phyloP scores from a whole-genome alignment of 2,113 vertebrate genomes.

The Corythornis cristatus region DNA sequence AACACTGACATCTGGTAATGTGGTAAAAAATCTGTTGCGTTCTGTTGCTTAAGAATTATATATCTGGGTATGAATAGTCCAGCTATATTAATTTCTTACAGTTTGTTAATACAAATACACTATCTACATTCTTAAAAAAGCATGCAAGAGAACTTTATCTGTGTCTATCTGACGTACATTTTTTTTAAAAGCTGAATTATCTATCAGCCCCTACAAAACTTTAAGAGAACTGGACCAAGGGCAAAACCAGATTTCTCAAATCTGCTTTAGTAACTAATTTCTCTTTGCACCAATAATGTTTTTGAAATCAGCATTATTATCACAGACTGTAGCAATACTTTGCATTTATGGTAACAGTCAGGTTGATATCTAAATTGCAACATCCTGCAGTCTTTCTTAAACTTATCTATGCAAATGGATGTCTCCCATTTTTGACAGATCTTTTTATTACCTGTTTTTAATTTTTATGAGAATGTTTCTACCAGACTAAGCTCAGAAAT shows the following conservation, averaged over 20 bases:
- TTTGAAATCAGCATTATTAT: background rate
- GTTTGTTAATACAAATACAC: background rate
- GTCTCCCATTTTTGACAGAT: background rate
- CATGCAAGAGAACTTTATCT: background rate
- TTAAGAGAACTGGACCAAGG: background rate
- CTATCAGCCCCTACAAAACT: background rate
- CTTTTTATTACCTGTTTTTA: background rate
- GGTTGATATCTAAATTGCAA: background rate
- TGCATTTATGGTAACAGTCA: background rate
- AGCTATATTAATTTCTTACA: background rate
- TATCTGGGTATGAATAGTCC: background rate
- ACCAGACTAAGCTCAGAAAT: background rate
- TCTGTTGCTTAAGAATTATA: background rate
- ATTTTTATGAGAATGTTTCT: background rate
- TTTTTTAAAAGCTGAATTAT: background rate
- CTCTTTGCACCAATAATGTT: background rate
- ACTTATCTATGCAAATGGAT: background rate
- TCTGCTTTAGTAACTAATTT: background rate
- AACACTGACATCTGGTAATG: background rate
- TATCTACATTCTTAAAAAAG: background rate
- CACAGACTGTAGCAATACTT: background rate
- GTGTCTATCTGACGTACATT: background rate
- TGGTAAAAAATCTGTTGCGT: background rate
- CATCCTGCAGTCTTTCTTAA: background rate
- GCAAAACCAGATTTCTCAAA: background rate